Percentiles rank a stretch among this genome's conserved stretches.
Conservation (phyloP, 2,113 vertebrate species). For the Picathartes gymnocephalus region DNA sequence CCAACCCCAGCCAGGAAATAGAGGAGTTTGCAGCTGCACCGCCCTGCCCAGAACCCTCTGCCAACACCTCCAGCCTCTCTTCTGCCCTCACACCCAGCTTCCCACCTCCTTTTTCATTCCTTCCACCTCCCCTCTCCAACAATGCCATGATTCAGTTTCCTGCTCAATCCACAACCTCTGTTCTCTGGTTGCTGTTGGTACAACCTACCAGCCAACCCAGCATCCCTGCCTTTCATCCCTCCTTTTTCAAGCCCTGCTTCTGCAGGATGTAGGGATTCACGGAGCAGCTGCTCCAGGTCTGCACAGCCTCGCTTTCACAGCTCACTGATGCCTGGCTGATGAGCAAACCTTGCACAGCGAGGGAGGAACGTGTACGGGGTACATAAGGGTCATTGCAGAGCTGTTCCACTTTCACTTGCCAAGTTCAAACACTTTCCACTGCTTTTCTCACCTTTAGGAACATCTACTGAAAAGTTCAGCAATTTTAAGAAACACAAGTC, state of each 20-base stretch:
- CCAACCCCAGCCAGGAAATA: rapidly evolving
- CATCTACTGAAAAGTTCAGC: not conserved
- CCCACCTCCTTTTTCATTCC: not conserved
- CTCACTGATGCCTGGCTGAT: not conserved
- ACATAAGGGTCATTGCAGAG: not conserved
- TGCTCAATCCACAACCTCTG: not conserved
- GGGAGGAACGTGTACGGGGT: not conserved
- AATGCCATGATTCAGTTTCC: not conserved
- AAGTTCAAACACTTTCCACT: not conserved
- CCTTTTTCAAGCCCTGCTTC: not conserved
- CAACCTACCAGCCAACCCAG: not conserved
- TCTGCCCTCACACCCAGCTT: not conserved
- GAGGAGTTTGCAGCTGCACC: not conserved
- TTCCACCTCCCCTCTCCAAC: not conserved
- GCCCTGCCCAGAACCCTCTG: not conserved
- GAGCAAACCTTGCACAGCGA: not conserved
- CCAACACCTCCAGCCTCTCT: rapidly evolving
- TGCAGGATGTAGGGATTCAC: not conserved
- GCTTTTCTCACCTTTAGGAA: constrained; percentile 37
- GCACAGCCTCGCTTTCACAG: not conserved
- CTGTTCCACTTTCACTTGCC: not conserved
- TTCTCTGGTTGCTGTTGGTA: not conserved
- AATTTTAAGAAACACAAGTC: not conserved
- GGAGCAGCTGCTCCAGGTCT: not conserved
- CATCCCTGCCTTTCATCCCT: not conserved